These are phyloP conservation scores for Caenorhabditis remanei DNA, from an alignment of 1,140 invertebrate species.

Conservation along the genomic window DNA sequence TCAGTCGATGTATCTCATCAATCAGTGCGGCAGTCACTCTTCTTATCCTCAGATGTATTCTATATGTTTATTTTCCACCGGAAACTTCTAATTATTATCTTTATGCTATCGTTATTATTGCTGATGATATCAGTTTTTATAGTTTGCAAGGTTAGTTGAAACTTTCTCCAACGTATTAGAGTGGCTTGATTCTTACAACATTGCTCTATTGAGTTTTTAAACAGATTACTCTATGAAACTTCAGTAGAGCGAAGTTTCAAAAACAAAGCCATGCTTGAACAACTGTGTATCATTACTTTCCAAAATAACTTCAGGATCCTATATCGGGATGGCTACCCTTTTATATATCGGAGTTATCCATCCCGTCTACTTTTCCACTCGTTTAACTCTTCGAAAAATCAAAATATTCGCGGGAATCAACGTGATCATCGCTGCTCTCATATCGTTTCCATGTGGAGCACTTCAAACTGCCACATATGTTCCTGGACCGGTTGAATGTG, in stretches of 20 bases:
- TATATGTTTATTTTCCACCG: conserved; percentile 30
- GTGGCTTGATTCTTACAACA: too few relatives aligned
- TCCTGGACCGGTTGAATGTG: not conserved
- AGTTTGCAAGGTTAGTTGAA: conserved; percentile 15
- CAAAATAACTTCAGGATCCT: not conserved
- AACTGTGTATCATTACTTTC: too few relatives aligned
- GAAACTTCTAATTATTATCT: not conserved
- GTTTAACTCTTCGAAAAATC: not conserved
- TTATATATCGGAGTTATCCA: not conserved
- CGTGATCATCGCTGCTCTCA: not conserved
- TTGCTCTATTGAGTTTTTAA: too few relatives aligned
- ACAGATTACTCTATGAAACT: too few relatives aligned
- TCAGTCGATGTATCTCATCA: conserved; percentile 5
- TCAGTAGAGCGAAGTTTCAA: too few relatives aligned
- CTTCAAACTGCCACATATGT: conserved; percentile 6
- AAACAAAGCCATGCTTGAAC: too few relatives aligned
- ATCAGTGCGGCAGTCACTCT: not conserved
- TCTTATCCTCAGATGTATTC: not conserved
- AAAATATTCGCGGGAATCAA: not conserved
- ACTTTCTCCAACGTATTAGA: too few relatives aligned
- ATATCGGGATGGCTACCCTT: conserved; percentile 26
- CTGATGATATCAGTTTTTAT: conserved; percentile 20
- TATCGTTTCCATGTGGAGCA: not conserved
- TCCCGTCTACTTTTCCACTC: not conserved
- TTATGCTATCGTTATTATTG: not conserved